Percentiles rank a stretch among this genome's conserved stretches.
These are phyloP conservation scores for Heptranchias perlo DNA, from an alignment of 2,113 vertebrate species.

Conservation along the genomic window DNA sequence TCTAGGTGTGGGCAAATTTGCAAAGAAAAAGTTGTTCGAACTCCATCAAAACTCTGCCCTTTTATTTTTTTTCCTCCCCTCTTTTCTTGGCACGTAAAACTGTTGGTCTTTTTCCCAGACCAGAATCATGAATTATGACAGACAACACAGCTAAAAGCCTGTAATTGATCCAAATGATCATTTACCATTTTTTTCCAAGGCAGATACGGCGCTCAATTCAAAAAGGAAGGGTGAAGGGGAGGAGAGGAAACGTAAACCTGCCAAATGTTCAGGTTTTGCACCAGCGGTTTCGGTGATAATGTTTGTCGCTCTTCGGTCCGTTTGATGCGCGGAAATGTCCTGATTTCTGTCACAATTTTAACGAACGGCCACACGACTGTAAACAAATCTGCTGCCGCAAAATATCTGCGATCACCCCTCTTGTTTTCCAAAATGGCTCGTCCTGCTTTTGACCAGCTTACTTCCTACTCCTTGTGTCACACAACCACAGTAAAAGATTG, in stretches of 20 bases:
- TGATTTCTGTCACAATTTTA: no score
- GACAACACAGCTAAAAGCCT: slow-evolving; percentile 73
- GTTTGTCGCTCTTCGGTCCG: not conserved
- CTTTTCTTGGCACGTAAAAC: slow-evolving; percentile 70
- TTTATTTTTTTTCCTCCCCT: not conserved
- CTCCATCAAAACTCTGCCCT: slow-evolving; percentile 92
- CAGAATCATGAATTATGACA: slow-evolving; percentile 84
- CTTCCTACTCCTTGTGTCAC: slow-evolving; percentile 96
- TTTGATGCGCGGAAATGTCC: not conserved
- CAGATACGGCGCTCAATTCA: slow-evolving; percentile 9
- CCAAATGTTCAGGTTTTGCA: not conserved
- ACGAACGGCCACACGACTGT: not conserved
- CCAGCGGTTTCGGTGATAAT: not conserved
- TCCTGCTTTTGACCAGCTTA: slow-evolving; percentile 80
- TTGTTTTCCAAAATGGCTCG: slow-evolving; percentile 59
- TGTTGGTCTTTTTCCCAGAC: slow-evolving; percentile 78
- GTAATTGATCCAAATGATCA: slow-evolving; percentile 77
- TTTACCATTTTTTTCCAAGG: slow-evolving; percentile 64
- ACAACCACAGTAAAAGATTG: slow-evolving; percentile 80
- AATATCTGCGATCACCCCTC: not conserved
- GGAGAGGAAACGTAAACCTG: not conserved
- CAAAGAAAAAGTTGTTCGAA: slow-evolving; percentile 72
- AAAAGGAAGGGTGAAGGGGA: not conserved
- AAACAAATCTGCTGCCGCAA: not conserved
- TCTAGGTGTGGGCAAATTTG: slow-evolving; percentile 58